These are phyloP conservation scores for Argopecten irradians DNA, from an alignment of 1,140 invertebrate genomes.

Conservation along the genomic window DNA sequence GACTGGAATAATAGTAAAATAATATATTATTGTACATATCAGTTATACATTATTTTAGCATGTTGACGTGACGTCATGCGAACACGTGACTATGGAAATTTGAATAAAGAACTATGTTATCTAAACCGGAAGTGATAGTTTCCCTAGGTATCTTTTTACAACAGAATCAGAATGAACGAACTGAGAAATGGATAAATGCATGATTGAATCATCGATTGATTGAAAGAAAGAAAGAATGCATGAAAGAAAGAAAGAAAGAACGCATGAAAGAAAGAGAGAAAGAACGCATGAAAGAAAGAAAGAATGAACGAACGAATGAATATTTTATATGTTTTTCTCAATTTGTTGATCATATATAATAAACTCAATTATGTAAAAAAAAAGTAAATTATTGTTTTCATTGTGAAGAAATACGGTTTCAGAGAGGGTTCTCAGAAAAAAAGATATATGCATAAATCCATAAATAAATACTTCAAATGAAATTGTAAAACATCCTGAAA, in stretches of 20 bases:
- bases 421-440: no score
- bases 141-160: background rate
- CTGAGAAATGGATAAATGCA: no score
- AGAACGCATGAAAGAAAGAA: background rate
- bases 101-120: constrained; percentile 1
- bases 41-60: background rate
- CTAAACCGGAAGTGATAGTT: background rate
- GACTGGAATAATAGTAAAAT: background rate
- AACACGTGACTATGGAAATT: background rate
- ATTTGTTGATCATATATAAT: background rate
- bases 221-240: no score
- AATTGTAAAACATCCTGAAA: no score
- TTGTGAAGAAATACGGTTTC: no score
- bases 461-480: no score
- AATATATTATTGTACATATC: background rate
- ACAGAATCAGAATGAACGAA: background rate
- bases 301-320: background rate
- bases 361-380: background rate
- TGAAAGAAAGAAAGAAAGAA: no score
- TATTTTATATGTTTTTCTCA: background rate
- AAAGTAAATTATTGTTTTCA: no score
- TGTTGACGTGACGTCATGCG: background rate
- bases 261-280: background rate
- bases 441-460: no score
- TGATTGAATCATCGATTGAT: no score